Evolutionary conservation across 1,140 invertebrate species (phyloP).

Genomic region (Ladona fulva): DNA sequence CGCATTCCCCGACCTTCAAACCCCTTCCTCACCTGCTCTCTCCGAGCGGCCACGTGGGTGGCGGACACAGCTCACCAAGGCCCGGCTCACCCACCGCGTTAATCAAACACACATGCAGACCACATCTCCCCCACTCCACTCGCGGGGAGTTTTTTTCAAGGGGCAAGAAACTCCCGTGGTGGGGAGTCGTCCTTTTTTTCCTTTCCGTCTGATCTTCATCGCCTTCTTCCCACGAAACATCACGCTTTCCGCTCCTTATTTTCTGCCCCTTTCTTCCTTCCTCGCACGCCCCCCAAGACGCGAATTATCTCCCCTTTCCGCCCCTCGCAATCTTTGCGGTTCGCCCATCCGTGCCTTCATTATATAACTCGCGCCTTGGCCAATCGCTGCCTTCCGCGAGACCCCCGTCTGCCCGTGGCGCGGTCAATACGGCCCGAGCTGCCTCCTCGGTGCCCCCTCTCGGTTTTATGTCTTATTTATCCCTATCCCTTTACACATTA

Average conservation of each 20-base stretch:
- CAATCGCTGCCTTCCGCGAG: too few relatives aligned
- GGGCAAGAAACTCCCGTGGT: background rate
- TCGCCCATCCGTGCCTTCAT: too few relatives aligned
- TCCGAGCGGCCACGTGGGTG: background rate
- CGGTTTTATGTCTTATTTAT: too few relatives aligned
- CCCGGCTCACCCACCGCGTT: background rate
- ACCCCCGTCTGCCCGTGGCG: too few relatives aligned
- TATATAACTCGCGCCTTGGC: too few relatives aligned
- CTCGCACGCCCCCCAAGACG: background rate
- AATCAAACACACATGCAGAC: background rate
- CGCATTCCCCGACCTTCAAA: too few relatives aligned
- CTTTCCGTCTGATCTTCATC: background rate
- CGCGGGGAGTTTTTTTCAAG: background rate
- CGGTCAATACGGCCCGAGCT: too few relatives aligned
- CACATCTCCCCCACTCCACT: background rate
- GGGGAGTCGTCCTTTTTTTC: background rate
- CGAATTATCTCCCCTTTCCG: too few relatives aligned
- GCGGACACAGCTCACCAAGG: background rate
- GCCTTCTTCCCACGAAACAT: background rate
- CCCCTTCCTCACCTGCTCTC: background rate
- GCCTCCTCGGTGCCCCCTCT: too few relatives aligned
- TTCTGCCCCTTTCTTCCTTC: background rate
- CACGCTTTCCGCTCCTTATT: background rate
- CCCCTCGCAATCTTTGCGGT: too few relatives aligned
- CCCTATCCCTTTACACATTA: too few relatives aligned